Evolutionary conservation across 35 echinoderm and acorn worm genomes (phyloP).

Genomic region (Holothuria glaberrima): DNA sequence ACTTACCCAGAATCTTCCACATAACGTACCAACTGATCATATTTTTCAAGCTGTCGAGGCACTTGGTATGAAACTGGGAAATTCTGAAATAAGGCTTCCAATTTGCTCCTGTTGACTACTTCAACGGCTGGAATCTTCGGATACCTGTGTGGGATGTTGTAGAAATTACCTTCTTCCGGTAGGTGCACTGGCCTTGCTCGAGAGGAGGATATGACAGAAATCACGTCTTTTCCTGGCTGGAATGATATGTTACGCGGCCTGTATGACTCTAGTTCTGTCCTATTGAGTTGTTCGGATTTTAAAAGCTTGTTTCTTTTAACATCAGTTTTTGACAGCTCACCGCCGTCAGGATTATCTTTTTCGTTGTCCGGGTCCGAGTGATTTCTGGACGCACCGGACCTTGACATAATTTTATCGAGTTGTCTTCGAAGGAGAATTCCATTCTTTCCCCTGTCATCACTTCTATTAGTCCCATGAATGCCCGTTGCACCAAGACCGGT

Average conservation of each 20-base stretch:
- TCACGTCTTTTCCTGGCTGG: conserved; percentile 48
- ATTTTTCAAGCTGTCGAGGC: conserved; percentile 54
- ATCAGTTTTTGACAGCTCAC: conserved; percentile 35
- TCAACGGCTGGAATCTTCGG: conserved; percentile 19
- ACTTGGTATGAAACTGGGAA: conserved; percentile 66
- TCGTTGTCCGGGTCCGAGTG: neutral
- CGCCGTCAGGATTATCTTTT: neutral
- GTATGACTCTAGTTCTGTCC: neutral
- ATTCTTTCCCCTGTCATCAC: conserved; percentile 2
- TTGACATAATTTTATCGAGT: conserved; percentile 84
- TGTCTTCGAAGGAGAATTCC: conserved; percentile 77
- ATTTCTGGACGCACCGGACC: conserved; percentile 56
- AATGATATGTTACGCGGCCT: conserved; percentile 51
- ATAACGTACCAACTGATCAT: conserved; percentile 54
- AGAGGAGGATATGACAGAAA: conserved; percentile 40
- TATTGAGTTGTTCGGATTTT: conserved; percentile 59
- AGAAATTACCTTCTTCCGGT: conserved; percentile 94
- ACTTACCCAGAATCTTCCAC: conserved; percentile 61
- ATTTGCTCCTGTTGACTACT: conserved; percentile 60
- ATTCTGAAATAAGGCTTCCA: conserved; percentile 73
- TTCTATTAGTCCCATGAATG: neutral
- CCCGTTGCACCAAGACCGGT: neutral
- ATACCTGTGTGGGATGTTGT: conserved; percentile 83
- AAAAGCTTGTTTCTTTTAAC: conserved; percentile 34
- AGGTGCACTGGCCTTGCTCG: conserved; percentile 61